phyloP scores from a whole-genome alignment of 2,888 invertebrate species.

The Lithosia quadra region DNA sequence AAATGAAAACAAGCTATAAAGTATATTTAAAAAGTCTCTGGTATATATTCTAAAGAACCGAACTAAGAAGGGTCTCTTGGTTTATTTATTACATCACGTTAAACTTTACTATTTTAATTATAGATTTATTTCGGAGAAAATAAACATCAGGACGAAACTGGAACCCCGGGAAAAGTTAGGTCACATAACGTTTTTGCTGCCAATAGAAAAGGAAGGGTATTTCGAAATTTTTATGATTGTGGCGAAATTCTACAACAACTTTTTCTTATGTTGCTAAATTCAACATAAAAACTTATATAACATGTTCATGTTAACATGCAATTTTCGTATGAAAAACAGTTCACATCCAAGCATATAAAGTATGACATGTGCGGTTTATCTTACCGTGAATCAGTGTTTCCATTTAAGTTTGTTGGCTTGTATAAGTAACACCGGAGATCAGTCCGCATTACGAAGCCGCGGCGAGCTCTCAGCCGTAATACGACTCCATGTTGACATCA shows the following conservation, averaged over 20 bases:
- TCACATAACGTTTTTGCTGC: no score
- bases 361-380: slow-evolving; percentile 55
- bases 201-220: no score
- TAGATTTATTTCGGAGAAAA: no score
- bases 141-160: no score
- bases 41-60: no score
- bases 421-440: slow-evolving; percentile 63
- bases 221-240: no score
- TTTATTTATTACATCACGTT: no score
- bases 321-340: not conserved
- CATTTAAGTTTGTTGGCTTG: slow-evolving; percentile 72
- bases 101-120: no score
- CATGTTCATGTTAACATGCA: not conserved
- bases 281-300: not conserved
- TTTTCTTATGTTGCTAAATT: not conserved
- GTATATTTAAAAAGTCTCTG: not conserved
- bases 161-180: no score
- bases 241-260: no score
- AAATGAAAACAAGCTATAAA: not conserved
- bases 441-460: slow-evolving; percentile 40
- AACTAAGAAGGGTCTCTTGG: no score
- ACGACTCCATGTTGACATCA: slow-evolving; percentile 65
- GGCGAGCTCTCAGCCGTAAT: slow-evolving; percentile 26
- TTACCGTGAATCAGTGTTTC: slow-evolving; percentile 64
- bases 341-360: slow-evolving; percentile 3